These are phyloP conservation scores for Drosophila insularis DNA, from an alignment of 1,140 invertebrate species.

Conservation along the genomic window DNA sequence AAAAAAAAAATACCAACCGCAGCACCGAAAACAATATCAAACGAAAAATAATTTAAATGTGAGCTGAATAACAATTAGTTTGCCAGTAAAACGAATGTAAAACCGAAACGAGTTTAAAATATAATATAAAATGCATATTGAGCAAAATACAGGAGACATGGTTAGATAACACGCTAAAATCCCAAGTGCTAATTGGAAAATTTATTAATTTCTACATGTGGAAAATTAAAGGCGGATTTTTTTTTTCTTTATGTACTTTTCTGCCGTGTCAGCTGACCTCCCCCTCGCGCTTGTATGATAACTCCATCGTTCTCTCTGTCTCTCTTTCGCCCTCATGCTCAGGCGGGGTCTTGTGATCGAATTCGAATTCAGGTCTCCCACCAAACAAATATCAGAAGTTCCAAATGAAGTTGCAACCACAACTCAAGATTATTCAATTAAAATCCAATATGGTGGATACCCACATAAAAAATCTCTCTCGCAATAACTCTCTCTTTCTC, in stretches of 20 bases:
- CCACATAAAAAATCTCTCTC: neutral
- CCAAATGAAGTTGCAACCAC: neutral
- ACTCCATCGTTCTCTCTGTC: neutral
- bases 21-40: neutral
- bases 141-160: slow-evolving; percentile 10
- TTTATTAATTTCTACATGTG: slow-evolving; percentile 33
- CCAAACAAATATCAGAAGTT: slow-evolving; percentile 12
- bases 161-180: slow-evolving; percentile 1
- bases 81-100: neutral
- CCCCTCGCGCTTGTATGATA: slow-evolving; percentile 27
- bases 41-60: neutral
- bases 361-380: neutral
- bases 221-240: slow-evolving; percentile 35
- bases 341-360: slow-evolving; percentile 63
- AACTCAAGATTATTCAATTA: slow-evolving; percentile 4
- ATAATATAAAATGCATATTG: neutral
- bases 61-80: neutral
- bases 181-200: slow-evolving; percentile 44
- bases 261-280: slow-evolving; percentile 68
- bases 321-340: slow-evolving; percentile 22
- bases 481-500: neutral
- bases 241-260: neutral
- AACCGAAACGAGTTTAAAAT: neutral
- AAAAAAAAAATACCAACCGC: slow-evolving; percentile 14
- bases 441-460: slow-evolving; percentile 65